Evolutionary conservation across 2,797 vertebrate species (phyloP).

Genomic region (Clarias laeviceps): DNA sequence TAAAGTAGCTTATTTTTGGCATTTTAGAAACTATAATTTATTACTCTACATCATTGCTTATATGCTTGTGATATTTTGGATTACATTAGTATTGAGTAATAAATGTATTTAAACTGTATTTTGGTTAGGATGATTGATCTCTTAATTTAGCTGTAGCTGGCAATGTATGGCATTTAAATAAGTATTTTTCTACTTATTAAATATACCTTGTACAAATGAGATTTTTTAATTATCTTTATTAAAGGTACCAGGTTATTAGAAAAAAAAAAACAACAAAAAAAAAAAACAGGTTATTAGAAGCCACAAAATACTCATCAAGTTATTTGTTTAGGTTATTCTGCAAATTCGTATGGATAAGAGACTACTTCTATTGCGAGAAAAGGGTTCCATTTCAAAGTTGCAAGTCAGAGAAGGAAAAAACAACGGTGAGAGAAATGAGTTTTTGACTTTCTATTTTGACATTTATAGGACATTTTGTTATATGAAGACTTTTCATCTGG

Average conservation of each 20-base stretch:
- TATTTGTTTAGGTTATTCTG: constrained; percentile 67
- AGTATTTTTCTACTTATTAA: not conserved
- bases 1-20: constrained; percentile 55
- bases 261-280: no score
- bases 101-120: not conserved
- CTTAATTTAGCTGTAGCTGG: not conserved
- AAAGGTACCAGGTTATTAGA: not conserved
- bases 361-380: constrained; percentile 61
- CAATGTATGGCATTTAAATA: not conserved
- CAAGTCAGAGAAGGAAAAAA: constrained; percentile 50
- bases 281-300: not conserved
- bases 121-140: not conserved
- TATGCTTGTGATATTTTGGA: not conserved
- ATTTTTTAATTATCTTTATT: not conserved
- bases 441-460: not conserved
- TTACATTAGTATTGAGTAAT: not conserved
- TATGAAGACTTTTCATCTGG: not conserved
- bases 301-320: not conserved
- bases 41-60: not conserved
- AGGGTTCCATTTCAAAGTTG: constrained; percentile 46
- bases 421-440: constrained; percentile 36
- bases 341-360: constrained; percentile 68
- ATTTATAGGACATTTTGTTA: not conserved
- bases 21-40: constrained; percentile 1
- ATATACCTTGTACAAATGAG: not conserved